Conservation (phyloP, 2,888 invertebrate species). For the Corbicula japonica region DNA sequence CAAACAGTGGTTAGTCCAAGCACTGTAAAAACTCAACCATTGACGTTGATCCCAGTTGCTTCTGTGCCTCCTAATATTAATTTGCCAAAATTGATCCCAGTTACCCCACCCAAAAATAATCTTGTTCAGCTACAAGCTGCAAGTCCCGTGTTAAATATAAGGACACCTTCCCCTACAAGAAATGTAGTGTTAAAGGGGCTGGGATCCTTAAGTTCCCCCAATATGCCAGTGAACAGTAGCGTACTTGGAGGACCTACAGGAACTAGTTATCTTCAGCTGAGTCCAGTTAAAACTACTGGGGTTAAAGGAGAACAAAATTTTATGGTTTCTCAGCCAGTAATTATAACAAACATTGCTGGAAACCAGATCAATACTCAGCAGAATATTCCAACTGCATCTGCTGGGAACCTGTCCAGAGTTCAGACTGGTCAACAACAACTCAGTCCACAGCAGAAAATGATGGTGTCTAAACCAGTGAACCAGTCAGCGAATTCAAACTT, state of each 20-base stretch:
- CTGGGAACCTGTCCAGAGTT: constrained; percentile 22
- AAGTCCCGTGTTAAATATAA: constrained; percentile 15
- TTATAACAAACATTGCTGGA: constrained; percentile 29
- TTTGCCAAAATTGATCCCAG: constrained; percentile 22
- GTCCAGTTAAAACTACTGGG: constrained; percentile 36
- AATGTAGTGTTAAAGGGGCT: constrained; percentile 56
- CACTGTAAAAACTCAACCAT: constrained; percentile 47
- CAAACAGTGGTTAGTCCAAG: constrained; percentile 44
- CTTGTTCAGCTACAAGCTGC: constrained; percentile 12
- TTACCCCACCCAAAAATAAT: constrained; percentile 41
- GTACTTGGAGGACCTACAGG: not conserved
- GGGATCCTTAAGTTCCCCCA: constrained; percentile 48
- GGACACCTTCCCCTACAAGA: constrained; percentile 34
- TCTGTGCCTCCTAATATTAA: constrained; percentile 1
- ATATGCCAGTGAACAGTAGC: not conserved
- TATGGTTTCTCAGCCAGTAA: constrained; percentile 31
- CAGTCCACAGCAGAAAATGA: constrained; percentile 14
- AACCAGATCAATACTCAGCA: not conserved
- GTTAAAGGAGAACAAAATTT: too few species aligned
- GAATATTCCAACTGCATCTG: not conserved
- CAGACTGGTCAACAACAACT: constrained; percentile 40
- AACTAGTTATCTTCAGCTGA: constrained; percentile 22
- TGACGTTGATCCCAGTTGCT: constrained; percentile 31
- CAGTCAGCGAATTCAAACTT: constrained; percentile 50
- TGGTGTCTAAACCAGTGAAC: constrained; percentile 27